Base-by-base conservation (phyloP, 2,797 vertebrate genomes). In the Rhynchotus rufescens region DNA sequence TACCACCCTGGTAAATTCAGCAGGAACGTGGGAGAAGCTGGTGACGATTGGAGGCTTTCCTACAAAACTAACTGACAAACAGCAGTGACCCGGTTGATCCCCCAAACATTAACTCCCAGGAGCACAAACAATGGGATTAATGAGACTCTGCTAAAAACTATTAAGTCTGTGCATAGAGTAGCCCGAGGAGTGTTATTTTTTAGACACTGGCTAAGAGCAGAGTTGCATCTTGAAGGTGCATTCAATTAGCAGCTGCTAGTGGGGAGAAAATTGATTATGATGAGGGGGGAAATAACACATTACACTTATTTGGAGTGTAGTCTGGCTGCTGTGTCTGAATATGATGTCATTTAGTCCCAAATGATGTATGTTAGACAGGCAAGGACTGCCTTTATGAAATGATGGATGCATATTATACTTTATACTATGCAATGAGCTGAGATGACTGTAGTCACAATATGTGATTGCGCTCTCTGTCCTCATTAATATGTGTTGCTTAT, bases 11-110 rank as follows among this genome's bases (percentile, higher is more conserved):
- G 47, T 32, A 38, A 68, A 67, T 38, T 54, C 30, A 59, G 23
- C 23, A 21, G n/a, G 26, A 0, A 0, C 40, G 10, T 77, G n/a
- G 51, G 30, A 75, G 22, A 54, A 20, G n/a, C 13, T n/a, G 4
- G 9, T 60, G n/a, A 34, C 64, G 38, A 32, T 28, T 52, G 3
- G 11, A 60, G 36, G 11, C 7, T 85, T 75, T 66, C 51, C 36
- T 66, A 6, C 59, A 56, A n/a, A 45, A 51, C 12, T 14, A 57
- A 75, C 34, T 26, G 32, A 12, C 10, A 9, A 79, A 32, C 6
- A 67, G 26, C 25, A 80, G 30, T 42, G 42, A 13, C 28, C 30
- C 42, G 22, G 52, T 19, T 2, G 1, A 15, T 32, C 42, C 51
- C 36, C 45, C 59, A 12, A 76, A 61, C 19, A 23, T 26, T 36